Evolutionary conservation across 2,113 vertebrate species (phyloP).

Genomic region (Ibidorhyncha struthersii): DNA sequence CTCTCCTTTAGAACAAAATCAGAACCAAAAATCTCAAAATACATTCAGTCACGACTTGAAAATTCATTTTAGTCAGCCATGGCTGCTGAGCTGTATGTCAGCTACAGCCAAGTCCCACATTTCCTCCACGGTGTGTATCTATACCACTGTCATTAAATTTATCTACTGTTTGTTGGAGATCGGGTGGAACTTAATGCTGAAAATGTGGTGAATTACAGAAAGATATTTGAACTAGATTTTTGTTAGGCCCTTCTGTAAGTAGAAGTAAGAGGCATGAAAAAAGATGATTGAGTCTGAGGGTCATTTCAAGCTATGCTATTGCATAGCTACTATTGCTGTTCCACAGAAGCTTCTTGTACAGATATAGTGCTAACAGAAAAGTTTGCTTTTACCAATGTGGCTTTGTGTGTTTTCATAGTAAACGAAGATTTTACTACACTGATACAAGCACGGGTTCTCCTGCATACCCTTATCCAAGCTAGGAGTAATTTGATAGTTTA

Average conservation of each 20-base stretch:
- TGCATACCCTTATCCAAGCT: background rate
- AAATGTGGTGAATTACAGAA: background rate
- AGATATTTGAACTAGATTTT: background rate
- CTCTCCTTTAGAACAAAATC: background rate
- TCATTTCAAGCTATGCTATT: background rate
- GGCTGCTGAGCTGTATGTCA: background rate
- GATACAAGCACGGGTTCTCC: background rate
- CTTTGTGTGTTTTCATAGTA: background rate
- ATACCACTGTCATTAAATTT: background rate
- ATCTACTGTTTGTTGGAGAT: background rate
- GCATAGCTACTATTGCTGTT: background rate
- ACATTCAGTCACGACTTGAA: background rate
- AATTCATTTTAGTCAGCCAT: background rate
- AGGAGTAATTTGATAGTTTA: background rate
- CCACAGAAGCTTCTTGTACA: background rate
- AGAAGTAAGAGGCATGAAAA: background rate
- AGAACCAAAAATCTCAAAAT: background rate
- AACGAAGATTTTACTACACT: background rate
- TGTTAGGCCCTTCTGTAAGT: background rate
- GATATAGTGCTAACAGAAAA: background rate
- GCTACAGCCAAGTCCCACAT: accelerated
- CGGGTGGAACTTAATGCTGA: background rate
- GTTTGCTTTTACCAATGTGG: background rate
- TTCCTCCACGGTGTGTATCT: background rate
- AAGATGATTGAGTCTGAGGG: background rate